phyloP scores from a whole-genome alignment of 2,888 invertebrate species.

The Eudemis profundana region DNA sequence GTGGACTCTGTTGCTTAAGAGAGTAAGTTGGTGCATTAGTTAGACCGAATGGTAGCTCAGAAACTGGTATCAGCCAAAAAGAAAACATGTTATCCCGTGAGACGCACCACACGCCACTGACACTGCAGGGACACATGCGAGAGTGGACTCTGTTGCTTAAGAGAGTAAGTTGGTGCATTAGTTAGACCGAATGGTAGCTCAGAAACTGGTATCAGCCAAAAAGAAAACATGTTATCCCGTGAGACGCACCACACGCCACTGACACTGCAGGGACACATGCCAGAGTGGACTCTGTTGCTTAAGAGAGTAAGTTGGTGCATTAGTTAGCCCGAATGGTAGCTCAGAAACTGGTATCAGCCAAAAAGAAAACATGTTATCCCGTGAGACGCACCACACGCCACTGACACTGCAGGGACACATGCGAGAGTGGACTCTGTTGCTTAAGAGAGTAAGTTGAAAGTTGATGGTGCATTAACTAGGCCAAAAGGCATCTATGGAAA shows the following conservation, averaged over 20 bases:
- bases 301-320: slow-evolving; percentile 78
- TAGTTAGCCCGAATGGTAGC: no score
- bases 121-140: slow-evolving; percentile 95
- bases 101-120: slow-evolving; percentile 97
- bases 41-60: no score
- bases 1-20: slow-evolving; percentile 84
- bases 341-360: no score
- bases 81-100: slow-evolving; percentile 98
- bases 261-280: no score
- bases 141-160: slow-evolving; percentile 87
- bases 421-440: slow-evolving; percentile 52
- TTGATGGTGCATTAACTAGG: neutral
- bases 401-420: no score
- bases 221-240: no score
- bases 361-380: no score
- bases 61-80: no score
- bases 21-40: slow-evolving; percentile 82
- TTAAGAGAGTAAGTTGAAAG: slow-evolving; percentile 79
- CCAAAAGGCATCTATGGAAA: neutral
- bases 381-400: no score
- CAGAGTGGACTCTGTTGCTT: slow-evolving; percentile 56
- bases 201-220: no score
- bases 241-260: no score
- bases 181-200: no score
- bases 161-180: slow-evolving; percentile 81